These are phyloP conservation scores for Pogoniulus pusillus DNA, from an alignment of 2,797 vertebrate genomes.

Conservation along the genomic window DNA sequence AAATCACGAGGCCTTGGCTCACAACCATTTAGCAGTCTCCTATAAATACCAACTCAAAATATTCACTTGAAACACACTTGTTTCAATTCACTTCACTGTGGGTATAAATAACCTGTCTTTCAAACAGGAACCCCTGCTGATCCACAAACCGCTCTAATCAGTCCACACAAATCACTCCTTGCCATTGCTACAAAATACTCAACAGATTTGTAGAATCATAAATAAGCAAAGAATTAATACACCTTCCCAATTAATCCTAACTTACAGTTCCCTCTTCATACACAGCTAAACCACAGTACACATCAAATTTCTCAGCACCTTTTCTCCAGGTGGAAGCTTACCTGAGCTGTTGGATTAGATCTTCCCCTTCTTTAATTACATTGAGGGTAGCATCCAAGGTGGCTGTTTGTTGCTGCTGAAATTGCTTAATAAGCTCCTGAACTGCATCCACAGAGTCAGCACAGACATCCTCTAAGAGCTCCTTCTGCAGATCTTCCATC, in stretches of 20 bases:
- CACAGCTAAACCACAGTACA: neutral
- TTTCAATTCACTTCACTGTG: constrained; percentile 25
- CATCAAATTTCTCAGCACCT: neutral
- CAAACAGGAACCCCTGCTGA: constrained; percentile 31
- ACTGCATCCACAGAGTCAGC: constrained; percentile 95
- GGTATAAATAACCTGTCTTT: constrained; percentile 30
- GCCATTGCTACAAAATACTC: constrained; percentile 22
- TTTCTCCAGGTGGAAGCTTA: constrained; percentile 72
- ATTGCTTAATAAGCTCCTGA: constrained; percentile 97
- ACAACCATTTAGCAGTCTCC: constrained; percentile 37
- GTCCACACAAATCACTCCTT: constrained; percentile 48
- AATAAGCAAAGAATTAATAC: constrained; percentile 1
- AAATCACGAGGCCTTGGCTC: neutral
- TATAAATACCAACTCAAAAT: constrained; percentile 42
- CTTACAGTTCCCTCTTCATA: neutral
- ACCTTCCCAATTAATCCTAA: neutral
- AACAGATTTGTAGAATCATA: neutral
- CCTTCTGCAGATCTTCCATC: constrained; percentile 99
- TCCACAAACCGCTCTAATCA: constrained; percentile 31
- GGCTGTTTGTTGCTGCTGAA: constrained; percentile 96
- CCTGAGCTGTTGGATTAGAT: constrained; percentile 98
- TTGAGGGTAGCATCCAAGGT: constrained; percentile 96
- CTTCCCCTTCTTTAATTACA: constrained; percentile 98
- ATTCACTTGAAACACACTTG: constrained; percentile 48
- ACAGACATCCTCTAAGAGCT: constrained; percentile 93